Evolutionary conservation across 2,113 vertebrate species (phyloP), one percentile per base, ranked within the genome.

Genomic region (Aptenodytes forsteri): DNA sequence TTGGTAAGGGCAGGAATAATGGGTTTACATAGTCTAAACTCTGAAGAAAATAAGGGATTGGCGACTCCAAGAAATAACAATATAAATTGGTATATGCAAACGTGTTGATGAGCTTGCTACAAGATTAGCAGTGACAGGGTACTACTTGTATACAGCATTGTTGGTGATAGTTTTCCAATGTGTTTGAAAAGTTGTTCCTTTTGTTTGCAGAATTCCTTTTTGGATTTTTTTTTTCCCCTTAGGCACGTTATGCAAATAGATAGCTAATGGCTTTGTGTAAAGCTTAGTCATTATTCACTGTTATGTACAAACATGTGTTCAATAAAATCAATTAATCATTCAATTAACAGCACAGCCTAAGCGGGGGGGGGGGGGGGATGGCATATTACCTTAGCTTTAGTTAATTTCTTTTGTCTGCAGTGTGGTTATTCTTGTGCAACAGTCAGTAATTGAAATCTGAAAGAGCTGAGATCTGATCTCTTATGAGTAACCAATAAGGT

Each of bases 381-480:
- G n/a, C n/a, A n/a, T n/a, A 66, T 86, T 55, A 75, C 87, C 89
- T 81, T 71, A 38, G 40, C 80, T 94, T 89, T 64, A 83, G 67
- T 87, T 90, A 56, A 83, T 91, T 79, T 87, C 56, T 87, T 95
- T 92, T 95, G 71, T 95, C 89, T 95, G 90, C 75, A 50, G 34
- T 76, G 36, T n/a, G 87, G 26, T 95, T 94, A 56, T 91, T 94
- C 77, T 69, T 92, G 32, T 76, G 80, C 81, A 38, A 92, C 76
- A 84, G 55, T 81, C 96, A 61, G 82, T 90, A 96, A 71, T 18
- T 97, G 84, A 52, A 95, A 76, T 46, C 66, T 69, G 70, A 77
- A 75, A 94, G 72, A 83, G 79, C 70, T 38, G n/a, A 72, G 65
- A 18, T 16, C 83, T 80, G 78, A 81, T 92, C 67, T 79, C 78